phyloP scores from a whole-genome alignment of 2,888 invertebrate species.

The Leptura quadrifasciata region DNA sequence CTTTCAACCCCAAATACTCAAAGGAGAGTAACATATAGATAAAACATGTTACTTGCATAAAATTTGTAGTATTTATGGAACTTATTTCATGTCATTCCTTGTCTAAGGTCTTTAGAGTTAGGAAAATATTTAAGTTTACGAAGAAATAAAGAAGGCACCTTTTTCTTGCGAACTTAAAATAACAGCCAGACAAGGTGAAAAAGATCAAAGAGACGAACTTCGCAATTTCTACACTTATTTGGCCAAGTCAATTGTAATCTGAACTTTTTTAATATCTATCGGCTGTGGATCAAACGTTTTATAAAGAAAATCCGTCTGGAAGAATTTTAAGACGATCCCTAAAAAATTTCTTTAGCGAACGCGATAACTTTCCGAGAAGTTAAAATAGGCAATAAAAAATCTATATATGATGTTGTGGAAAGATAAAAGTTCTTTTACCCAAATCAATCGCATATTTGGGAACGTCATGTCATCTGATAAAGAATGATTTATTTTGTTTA shows the following conservation, averaged over 20 bases:
- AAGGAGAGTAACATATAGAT: not conserved
- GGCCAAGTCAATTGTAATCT: conserved; percentile 48
- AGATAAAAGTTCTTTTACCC: conserved; percentile 19
- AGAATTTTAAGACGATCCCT: conserved; percentile 9
- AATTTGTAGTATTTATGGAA: not conserved
- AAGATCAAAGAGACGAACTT: conserved; percentile 47
- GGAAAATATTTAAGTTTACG: conserved; percentile 8
- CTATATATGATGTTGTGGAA: conserved; percentile 9
- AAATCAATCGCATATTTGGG: conserved; percentile 18
- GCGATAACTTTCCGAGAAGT: conserved; percentile 27
- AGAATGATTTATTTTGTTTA: conserved; percentile 22
- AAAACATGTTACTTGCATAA: not conserved
- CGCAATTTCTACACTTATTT: conserved; percentile 47
- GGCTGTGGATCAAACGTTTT: conserved; percentile 50
- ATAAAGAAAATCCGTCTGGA: conserved; percentile 38
- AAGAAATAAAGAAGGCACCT: conserved; percentile 12
- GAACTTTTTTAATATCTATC: conserved; percentile 52
- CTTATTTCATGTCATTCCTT: not conserved
- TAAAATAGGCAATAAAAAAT: conserved; percentile 29
- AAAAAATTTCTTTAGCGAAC: conserved; percentile 21
- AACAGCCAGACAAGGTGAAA: conserved; percentile 39
- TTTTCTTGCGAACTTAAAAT: conserved; percentile 41
- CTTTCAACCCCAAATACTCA: not conserved
- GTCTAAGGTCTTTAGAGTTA: not conserved
- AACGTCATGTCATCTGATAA: conserved; percentile 10